phyloP scores from a whole-genome alignment of 2,113 vertebrate species.

The Tympanuchus pallidicinctus region DNA sequence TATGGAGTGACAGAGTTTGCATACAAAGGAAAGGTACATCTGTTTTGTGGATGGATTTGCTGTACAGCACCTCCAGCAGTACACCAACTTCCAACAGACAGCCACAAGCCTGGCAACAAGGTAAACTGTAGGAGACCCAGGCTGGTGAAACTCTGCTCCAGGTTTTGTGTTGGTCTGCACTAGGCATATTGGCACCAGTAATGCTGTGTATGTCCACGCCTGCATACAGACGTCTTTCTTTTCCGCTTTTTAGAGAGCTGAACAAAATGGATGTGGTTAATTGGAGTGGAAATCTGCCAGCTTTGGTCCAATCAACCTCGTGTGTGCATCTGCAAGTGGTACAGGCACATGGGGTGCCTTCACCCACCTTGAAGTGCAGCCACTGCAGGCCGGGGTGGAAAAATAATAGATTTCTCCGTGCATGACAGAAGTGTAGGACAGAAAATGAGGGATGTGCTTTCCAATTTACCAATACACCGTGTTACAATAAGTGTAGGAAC shows the following conservation, averaged over 20 bases:
- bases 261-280: neutral
- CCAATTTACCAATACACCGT: neutral
- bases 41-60: neutral
- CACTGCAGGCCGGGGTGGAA: neutral
- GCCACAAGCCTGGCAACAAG: neutral
- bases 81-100: neutral
- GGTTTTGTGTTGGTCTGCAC: neutral
- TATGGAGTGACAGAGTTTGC: neutral
- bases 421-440: neutral
- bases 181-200: neutral
- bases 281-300: constrained; percentile 16
- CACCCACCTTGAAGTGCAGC: neutral
- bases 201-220: neutral
- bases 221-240: neutral
- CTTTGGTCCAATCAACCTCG: neutral
- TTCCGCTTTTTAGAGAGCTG: neutral
- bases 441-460: neutral
- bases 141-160: neutral
- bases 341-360: neutral
- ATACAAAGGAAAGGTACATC: neutral
- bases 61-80: neutral
- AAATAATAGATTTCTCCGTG: neutral
- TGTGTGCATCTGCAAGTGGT: neutral
- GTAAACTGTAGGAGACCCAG: neutral
- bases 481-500: neutral